These are phyloP conservation scores for Bettongia penicillata DNA, from an alignment of 2,113 vertebrate species.

Conservation along the genomic window DNA sequence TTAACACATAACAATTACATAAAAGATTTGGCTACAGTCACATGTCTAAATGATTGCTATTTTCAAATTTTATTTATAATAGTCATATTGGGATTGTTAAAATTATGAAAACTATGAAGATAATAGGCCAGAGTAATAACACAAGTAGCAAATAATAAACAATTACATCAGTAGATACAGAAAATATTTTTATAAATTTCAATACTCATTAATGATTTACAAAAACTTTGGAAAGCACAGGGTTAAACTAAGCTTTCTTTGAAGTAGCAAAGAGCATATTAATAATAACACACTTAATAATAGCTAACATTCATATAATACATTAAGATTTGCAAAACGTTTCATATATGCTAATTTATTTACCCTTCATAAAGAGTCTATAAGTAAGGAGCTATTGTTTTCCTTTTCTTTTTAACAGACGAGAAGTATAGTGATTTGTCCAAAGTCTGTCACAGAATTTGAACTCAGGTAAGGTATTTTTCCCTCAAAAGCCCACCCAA, in stretches of 20 bases:
- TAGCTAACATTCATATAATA: background rate
- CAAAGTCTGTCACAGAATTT: no score
- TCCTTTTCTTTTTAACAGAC: no score
- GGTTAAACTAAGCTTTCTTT: background rate
- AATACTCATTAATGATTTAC: background rate
- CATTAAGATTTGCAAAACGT: background rate
- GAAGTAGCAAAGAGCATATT: background rate
- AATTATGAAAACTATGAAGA: background rate
- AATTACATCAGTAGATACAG: background rate
- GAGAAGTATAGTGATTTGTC: no score
- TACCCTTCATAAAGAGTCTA: background rate
- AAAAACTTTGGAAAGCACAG: background rate
- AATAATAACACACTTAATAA: background rate
- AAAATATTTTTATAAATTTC: background rate
- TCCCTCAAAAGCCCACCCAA: no score
- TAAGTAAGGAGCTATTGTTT: background rate
- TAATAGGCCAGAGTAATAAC: background rate
- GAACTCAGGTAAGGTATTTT: no score
- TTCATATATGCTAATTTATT: conserved; percentile 19
- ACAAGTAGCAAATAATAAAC: background rate
- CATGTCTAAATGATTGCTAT: background rate
- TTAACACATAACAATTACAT: background rate
- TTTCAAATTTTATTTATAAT: background rate
- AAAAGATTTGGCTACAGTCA: background rate
- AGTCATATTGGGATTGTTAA: background rate